phyloP scores from a whole-genome alignment of 2,113 vertebrate genomes.

The Ceyx margarethae region DNA sequence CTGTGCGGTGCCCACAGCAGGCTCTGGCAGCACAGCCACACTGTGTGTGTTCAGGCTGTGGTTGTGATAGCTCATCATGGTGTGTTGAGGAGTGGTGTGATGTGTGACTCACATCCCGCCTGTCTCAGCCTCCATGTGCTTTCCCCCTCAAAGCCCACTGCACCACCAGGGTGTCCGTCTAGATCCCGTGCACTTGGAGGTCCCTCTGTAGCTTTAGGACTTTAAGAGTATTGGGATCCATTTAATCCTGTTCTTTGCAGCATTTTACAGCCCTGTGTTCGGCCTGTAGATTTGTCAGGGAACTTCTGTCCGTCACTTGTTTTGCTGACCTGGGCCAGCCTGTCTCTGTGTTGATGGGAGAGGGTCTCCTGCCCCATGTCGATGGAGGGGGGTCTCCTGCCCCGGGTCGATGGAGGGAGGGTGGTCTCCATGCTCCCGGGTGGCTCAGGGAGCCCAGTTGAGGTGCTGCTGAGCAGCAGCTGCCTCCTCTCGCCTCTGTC shows the following conservation, averaged over 20 bases:
- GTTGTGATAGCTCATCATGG: not conserved
- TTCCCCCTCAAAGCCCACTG: not conserved
- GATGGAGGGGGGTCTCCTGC: too few relatives aligned
- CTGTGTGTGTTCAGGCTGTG: not conserved
- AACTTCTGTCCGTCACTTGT: rapidly evolving
- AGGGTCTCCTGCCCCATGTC: not conserved
- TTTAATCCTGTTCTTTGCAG: not conserved
- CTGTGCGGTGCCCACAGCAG: rapidly evolving
- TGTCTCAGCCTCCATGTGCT: not conserved
- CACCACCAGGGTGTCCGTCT: not conserved
- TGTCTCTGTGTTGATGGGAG: too few relatives aligned
- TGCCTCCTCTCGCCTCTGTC: not conserved
- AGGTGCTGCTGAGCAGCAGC: not conserved
- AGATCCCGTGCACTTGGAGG: not conserved
- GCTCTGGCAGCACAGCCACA: not conserved
- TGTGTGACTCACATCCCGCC: not conserved
- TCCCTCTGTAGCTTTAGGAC: not conserved
- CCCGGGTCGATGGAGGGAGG: too few relatives aligned
- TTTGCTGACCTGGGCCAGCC: not conserved
- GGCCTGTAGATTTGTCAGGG: not conserved
- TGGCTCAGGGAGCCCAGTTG: not conserved
- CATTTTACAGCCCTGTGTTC: not conserved
- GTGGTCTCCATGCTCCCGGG: too few relatives aligned
- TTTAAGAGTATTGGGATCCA: not conserved
- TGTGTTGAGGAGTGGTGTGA: not conserved